phyloP scores from a whole-genome alignment of 2,113 vertebrate genomes.

The Sinocyclocheilus maitianheensis region DNA sequence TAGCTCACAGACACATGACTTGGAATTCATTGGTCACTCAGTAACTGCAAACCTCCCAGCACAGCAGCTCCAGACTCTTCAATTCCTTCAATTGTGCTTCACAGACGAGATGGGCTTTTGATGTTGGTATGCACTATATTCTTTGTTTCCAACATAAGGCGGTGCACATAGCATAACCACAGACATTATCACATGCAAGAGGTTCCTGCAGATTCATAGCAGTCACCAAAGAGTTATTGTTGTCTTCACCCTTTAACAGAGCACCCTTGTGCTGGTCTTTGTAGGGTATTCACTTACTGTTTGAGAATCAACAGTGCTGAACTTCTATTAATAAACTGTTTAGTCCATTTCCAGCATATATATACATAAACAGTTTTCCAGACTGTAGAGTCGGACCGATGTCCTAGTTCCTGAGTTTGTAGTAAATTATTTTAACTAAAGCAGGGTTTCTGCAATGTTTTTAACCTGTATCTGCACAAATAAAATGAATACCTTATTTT shows the following conservation, averaged over 20 bases:
- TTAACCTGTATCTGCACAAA: neutral
- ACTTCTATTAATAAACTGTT: neutral
- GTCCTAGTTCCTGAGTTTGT: neutral
- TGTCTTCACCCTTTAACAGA: neutral
- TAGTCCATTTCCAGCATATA: neutral
- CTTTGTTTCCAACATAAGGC: neutral
- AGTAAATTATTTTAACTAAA: neutral
- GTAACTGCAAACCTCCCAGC: neutral
- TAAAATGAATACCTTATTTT: neutral
- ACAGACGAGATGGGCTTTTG: neutral
- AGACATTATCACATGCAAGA: neutral
- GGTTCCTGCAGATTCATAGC: neutral
- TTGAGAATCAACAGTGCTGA: neutral
- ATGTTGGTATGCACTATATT: neutral
- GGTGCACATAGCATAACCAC: neutral
- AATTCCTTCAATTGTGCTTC: neutral
- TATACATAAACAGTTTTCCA: neutral
- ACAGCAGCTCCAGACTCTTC: constrained; percentile 6
- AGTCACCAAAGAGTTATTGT: neutral
- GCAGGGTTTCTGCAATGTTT: neutral
- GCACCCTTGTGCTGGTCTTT: neutral
- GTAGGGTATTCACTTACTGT: neutral
- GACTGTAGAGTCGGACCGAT: neutral
- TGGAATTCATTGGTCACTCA: constrained; percentile 21
- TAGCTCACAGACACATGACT: constrained; percentile 4